These are phyloP conservation scores for Lathamus discolor DNA, from an alignment of 2,113 vertebrate species.

Conservation along the genomic window DNA sequence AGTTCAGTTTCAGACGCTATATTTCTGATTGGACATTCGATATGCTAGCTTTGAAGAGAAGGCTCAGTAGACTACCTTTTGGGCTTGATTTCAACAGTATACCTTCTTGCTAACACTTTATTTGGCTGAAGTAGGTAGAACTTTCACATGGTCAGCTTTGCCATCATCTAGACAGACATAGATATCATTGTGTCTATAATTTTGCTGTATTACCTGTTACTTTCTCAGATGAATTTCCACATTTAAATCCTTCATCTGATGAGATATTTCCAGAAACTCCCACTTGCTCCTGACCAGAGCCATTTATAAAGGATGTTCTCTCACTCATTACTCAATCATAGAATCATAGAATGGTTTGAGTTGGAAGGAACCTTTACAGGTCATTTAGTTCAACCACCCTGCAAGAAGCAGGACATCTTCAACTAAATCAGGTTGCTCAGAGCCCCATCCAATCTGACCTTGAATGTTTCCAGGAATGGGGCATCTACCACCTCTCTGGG, in stretches of 20 bases:
- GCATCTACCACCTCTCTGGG: background rate
- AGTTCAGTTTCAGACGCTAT: background rate
- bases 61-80: background rate
- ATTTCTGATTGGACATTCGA: background rate
- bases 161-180: background rate
- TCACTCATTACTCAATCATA: background rate
- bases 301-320: background rate
- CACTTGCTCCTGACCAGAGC: background rate
- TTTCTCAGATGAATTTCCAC: background rate
- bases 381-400: accelerated
- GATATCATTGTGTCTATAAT: background rate
- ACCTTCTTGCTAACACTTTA: background rate
- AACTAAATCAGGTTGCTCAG: background rate
- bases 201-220: background rate
- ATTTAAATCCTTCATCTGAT: background rate
- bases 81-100: background rate
- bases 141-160: background rate
- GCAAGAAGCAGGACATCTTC: background rate
- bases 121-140: background rate
- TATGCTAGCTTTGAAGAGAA: background rate
- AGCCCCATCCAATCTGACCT: accelerated
- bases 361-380: background rate
- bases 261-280: background rate
- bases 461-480: background rate
- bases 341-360: background rate